A percentile compares a stretch with the other conserved stretches of the same genome.
These are phyloP conservation scores for Drepana falcataria DNA, from an alignment of 2,888 invertebrate species.

Conservation along the genomic window DNA sequence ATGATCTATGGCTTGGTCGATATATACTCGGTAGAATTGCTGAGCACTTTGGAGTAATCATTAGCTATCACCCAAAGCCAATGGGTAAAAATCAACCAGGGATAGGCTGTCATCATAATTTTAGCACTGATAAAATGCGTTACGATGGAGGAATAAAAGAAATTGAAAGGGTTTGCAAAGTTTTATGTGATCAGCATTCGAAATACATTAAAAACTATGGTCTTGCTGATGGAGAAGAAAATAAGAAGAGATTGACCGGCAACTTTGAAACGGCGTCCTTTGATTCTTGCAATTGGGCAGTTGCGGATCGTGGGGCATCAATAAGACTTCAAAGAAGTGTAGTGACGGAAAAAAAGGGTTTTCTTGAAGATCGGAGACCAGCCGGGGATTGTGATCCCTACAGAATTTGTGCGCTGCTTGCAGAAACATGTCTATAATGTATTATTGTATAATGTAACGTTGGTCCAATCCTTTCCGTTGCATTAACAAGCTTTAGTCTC, in stretches of 20 bases:
- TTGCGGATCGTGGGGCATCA: constrained; percentile 94
- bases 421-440: constrained; percentile 38
- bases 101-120: constrained; percentile 93
- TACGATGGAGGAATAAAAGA: constrained; percentile 82
- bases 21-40: constrained; percentile 90
- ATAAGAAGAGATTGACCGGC: constrained; percentile 95
- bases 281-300: constrained; percentile 90
- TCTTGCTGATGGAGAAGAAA: constrained; percentile 92
- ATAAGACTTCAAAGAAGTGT: constrained; percentile 95
- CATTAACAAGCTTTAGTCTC: too few species aligned
- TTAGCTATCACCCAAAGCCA: constrained; percentile 85
- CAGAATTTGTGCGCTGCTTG: constrained; percentile 69
- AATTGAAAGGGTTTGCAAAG: constrained; percentile 95
- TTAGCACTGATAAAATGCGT: constrained; percentile 92
- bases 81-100: constrained; percentile 91
- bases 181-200: constrained; percentile 49
- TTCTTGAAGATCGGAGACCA: constrained; percentile 95
- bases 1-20: constrained; percentile 92
- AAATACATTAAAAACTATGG: constrained; percentile 96
- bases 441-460: not conserved
- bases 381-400: constrained; percentile 96
- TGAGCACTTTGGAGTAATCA: constrained; percentile 88
- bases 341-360: constrained; percentile 91
- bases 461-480: too few species aligned
- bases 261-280: constrained; percentile 96